Percentiles rank a stretch among this genome's conserved stretches.
Evolutionary conservation across 1,140 invertebrate genomes (phyloP).

Genomic region (Drosophila parvula): DNA sequence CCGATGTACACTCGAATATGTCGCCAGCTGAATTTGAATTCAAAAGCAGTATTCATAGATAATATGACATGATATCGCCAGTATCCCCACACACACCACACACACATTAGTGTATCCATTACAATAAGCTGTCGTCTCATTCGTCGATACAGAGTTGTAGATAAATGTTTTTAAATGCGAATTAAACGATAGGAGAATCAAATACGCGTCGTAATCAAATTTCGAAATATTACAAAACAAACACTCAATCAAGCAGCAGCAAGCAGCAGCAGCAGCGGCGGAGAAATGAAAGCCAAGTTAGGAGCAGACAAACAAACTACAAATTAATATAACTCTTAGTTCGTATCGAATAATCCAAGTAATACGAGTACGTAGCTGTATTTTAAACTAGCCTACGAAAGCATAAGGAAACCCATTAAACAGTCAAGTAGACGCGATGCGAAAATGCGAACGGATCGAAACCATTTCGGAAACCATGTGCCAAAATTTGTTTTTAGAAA

Average conservation of each 20-base stretch:
- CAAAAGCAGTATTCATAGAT: conserved; percentile 76
- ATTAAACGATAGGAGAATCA: conserved; percentile 62
- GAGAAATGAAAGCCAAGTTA: conserved; percentile 39
- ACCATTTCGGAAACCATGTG: conserved; percentile 77
- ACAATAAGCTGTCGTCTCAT: conserved; percentile 68
- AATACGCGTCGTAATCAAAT: conserved; percentile 75
- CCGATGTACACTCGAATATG: conserved; percentile 45
- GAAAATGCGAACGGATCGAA: conserved; percentile 29
- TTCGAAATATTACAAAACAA: conserved; percentile 52
- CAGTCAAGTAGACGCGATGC: conserved; percentile 18
- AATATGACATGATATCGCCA: conserved; percentile 64
- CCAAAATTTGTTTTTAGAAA: conserved; percentile 75
- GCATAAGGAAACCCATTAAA: conserved; percentile 52
- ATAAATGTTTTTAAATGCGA: conserved; percentile 75
- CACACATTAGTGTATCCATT: conserved; percentile 69
- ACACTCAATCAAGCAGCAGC: conserved; percentile 40
- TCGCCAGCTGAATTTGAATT: conserved; percentile 71
- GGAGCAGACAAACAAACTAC: conserved; percentile 67
- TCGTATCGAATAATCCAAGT: conserved; percentile 68
- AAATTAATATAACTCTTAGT: conserved; percentile 70
- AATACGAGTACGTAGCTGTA: conserved; percentile 71
- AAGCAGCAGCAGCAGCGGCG: no score
- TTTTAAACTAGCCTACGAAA: conserved; percentile 71
- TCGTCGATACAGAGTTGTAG: conserved; percentile 66
- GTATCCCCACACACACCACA: conserved; percentile 38